Conservation (phyloP, 2,888 invertebrate genomes). For the Pseudococcus viburni region DNA sequence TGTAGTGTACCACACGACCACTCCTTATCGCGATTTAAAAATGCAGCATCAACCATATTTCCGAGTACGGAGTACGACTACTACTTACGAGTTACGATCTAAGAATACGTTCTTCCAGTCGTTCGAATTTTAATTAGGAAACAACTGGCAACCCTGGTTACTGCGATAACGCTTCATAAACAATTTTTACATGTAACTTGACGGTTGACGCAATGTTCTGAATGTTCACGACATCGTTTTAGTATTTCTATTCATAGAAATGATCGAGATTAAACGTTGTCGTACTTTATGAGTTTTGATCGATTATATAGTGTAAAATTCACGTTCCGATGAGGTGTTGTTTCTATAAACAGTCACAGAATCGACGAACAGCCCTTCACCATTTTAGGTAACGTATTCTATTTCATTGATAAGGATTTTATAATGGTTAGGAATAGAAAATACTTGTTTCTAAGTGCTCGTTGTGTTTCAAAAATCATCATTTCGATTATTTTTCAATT, state of each 20-base stretch:
- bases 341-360: background rate
- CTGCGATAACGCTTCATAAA: background rate
- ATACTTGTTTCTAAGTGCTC: too few relatives aligned
- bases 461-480: too few relatives aligned
- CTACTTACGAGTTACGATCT: too few relatives aligned
- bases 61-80: too few relatives aligned
- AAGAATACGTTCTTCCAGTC: too few relatives aligned
- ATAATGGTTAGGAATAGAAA: too few relatives aligned
- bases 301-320: background rate
- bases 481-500: too few relatives aligned
- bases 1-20: too few relatives aligned
- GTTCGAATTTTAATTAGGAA: background rate
- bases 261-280: background rate
- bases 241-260: background rate
- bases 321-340: background rate
- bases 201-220: background rate
- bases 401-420: too few relatives aligned
- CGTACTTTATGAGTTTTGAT: background rate
- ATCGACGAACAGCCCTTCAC: background rate
- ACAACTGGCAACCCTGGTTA: background rate
- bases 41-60: too few relatives aligned
- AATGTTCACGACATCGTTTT: background rate
- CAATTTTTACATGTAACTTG: background rate
- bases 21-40: too few relatives aligned
- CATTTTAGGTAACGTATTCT: too few relatives aligned